Evolutionary conservation across 2,888 invertebrate species (phyloP).

Genomic region (Eilema caniola): DNA sequence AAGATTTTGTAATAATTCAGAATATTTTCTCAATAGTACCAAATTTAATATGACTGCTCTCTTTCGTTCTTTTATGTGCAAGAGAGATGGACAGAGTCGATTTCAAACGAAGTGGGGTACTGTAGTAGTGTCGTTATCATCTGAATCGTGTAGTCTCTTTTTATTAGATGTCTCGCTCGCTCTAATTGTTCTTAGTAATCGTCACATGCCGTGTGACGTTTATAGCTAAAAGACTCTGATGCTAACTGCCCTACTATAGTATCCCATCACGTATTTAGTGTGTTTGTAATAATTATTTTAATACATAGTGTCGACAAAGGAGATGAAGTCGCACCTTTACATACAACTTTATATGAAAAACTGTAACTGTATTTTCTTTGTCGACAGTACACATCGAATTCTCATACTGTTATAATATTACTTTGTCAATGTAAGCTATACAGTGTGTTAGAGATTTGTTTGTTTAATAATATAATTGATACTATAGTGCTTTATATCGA

Average conservation of each 20-base stretch:
- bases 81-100: background rate
- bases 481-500: background rate
- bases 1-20: background rate
- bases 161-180: background rate
- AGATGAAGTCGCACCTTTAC: too few species aligned
- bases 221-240: background rate
- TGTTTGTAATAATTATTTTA: background rate
- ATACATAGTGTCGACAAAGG: too few species aligned
- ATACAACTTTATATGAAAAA: too few species aligned
- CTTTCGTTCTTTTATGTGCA: background rate
- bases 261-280: background rate
- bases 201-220: too few species aligned
- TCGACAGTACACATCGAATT: background rate
- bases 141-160: background rate
- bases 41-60: background rate
- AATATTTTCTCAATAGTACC: background rate
- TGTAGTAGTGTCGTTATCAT: background rate
- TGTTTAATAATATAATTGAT: background rate
- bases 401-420: slow-evolving; percentile 40
- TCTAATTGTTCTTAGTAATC: background rate
- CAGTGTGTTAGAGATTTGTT: slow-evolving; percentile 51
- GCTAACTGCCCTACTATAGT: background rate
- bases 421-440: slow-evolving; percentile 53
- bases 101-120: background rate
- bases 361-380: too few species aligned